These are phyloP conservation scores for Actinernus sp. DNA, from an alignment of 92 coral and sea anemone genomes.

Conservation along the genomic window DNA sequence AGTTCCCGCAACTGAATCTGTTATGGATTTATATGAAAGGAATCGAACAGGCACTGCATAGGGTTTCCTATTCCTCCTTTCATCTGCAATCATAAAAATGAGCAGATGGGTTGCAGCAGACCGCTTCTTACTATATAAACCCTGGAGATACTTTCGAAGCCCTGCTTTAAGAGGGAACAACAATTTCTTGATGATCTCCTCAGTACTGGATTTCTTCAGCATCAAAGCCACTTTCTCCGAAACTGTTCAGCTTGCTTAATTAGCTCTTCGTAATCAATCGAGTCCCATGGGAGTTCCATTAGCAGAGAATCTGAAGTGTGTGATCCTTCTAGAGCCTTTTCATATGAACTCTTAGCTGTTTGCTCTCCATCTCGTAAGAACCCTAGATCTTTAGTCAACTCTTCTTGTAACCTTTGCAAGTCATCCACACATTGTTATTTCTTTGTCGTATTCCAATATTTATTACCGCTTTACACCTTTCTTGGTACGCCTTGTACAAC, in stretches of 20 bases:
- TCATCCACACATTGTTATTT: not conserved
- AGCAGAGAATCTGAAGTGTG: slow-evolving; percentile 6
- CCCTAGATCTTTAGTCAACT: not conserved
- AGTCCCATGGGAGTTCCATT: slow-evolving; percentile 70
- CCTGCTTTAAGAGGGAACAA: not conserved
- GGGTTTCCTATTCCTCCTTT: slow-evolving; percentile 37
- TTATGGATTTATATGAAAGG: slow-evolving; percentile 49
- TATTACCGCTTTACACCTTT: slow-evolving; percentile 9
- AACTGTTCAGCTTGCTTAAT: slow-evolving; percentile 15
- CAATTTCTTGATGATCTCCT: not conserved
- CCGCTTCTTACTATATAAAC: slow-evolving; percentile 38
- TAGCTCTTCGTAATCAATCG: slow-evolving; percentile 45
- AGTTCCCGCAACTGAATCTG: slow-evolving; percentile 47
- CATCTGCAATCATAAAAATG: slow-evolving; percentile 65
- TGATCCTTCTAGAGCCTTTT: not conserved
- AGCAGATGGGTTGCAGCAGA: slow-evolving; percentile 50
- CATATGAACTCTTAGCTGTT: not conserved
- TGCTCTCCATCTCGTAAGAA: slow-evolving; percentile 1
- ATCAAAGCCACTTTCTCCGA: not conserved
- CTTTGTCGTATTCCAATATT: too few relatives aligned
- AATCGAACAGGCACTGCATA: slow-evolving; percentile 67
- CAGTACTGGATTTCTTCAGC: not conserved
- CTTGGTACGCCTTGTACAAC: slow-evolving; percentile 14
- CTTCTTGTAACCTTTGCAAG: not conserved
- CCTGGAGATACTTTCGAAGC: slow-evolving; percentile 10